Evolutionary conservation across 2,797 vertebrate genomes (phyloP).

Genomic region (Hafferia zeledoni): DNA sequence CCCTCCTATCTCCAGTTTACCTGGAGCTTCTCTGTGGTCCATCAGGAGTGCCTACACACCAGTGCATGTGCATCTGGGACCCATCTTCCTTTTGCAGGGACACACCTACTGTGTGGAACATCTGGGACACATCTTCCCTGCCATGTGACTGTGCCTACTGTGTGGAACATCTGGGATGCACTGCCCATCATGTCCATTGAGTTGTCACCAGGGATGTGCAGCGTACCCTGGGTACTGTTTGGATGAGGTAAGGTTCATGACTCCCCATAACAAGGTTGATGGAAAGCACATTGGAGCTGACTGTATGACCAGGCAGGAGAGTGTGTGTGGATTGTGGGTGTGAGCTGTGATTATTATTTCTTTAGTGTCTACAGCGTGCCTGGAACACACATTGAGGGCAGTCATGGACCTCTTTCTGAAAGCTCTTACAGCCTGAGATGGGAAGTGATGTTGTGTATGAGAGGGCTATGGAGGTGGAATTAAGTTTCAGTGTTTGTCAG

Average conservation of each 20-base stretch:
- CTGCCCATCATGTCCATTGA: neutral
- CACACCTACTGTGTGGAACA: neutral
- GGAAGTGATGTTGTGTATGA: neutral
- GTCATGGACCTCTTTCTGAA: neutral
- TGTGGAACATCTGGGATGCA: constrained; percentile 17
- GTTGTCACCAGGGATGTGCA: neutral
- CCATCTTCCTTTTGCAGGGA: neutral
- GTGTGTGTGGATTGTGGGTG: neutral
- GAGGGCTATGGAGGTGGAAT: neutral
- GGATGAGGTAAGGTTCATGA: neutral
- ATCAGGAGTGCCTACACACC: neutral
- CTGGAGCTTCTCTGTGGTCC: neutral
- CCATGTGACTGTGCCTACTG: neutral
- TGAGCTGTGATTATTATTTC: neutral
- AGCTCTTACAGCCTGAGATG: neutral
- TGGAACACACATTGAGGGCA: neutral
- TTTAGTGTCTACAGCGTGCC: neutral
- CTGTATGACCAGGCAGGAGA: neutral
- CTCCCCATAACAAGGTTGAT: constrained; percentile 2
- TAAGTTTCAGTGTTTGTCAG: neutral
- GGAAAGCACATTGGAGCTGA: constrained; percentile 3
- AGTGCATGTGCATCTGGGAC: neutral
- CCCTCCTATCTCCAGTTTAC: neutral
- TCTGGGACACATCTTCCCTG: neutral
- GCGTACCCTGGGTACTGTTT: neutral